phyloP scores from a whole-genome alignment of 2,797 vertebrate genomes.

The Cuculus canorus region DNA sequence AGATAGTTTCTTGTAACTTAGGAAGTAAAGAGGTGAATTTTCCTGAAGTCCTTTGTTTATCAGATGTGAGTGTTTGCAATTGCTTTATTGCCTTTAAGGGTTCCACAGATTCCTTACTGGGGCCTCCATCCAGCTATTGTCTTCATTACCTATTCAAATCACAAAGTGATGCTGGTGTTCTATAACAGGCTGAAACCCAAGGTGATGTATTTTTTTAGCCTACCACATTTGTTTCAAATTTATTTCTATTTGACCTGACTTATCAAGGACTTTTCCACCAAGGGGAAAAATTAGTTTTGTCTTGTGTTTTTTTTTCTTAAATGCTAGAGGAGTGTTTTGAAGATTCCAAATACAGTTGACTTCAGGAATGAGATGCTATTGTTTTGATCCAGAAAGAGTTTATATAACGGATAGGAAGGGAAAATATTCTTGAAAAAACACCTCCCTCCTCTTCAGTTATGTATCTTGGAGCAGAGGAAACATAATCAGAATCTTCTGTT shows the following conservation, averaged over 20 bases:
- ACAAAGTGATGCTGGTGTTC: not conserved
- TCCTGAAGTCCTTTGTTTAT: not conserved
- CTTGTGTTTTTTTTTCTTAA: not conserved
- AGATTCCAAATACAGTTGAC: constrained; percentile 52
- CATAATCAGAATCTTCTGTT: constrained; percentile 63
- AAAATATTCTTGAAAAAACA: constrained; percentile 78
- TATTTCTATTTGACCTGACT: constrained; percentile 16
- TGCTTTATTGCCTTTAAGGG: not conserved
- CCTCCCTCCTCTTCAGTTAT: constrained; percentile 73
- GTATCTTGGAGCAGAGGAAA: constrained; percentile 77
- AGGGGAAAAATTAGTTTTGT: not conserved
- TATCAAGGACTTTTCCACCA: not conserved
- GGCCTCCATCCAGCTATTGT: not conserved
- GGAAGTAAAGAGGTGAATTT: not conserved
- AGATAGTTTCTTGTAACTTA: not conserved
- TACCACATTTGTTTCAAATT: not conserved
- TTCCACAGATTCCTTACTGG: not conserved
- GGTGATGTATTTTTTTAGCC: constrained; percentile 4
- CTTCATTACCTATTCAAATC: not conserved
- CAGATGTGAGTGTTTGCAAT: not conserved
- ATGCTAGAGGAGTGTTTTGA: constrained; percentile 60
- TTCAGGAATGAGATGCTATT: constrained; percentile 71
- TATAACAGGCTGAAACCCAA: not conserved
- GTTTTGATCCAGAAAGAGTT: constrained; percentile 65
- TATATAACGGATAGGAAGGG: constrained; percentile 71